phyloP scores from a whole-genome alignment of 2,113 vertebrate genomes.

The Syrrhaptes paradoxus region DNA sequence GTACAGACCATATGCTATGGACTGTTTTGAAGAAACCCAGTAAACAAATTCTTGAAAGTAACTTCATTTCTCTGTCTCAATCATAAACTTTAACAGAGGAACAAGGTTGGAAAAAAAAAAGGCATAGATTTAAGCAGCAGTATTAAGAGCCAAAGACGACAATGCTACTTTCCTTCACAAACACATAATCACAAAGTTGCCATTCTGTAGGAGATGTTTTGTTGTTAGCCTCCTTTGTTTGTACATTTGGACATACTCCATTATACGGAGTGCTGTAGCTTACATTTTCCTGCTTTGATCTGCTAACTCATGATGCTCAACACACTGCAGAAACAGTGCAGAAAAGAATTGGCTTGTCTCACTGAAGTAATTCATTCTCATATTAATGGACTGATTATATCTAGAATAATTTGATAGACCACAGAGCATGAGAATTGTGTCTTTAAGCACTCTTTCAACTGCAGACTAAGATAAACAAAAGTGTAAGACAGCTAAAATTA shows the following conservation, averaged over 20 bases:
- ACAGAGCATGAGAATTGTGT: not conserved
- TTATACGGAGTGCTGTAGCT: not conserved
- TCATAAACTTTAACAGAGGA: not conserved
- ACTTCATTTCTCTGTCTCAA: not conserved
- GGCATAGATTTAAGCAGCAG: not conserved
- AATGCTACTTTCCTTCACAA: not conserved
- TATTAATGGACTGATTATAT: not conserved
- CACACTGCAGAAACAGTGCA: not conserved
- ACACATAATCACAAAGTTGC: too few species aligned
- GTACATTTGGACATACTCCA: not conserved
- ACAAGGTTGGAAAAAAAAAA: not conserved
- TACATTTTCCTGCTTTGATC: not conserved
- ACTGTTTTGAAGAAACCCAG: not conserved
- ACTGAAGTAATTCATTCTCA: not conserved
- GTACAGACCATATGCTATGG: not conserved
- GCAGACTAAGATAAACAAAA: not conserved
- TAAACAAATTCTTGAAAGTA: not conserved
- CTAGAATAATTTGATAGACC: not conserved
- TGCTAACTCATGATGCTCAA: not conserved
- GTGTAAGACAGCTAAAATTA: slow-evolving; percentile 15
- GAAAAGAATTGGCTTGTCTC: not conserved
- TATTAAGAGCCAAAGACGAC: not conserved
- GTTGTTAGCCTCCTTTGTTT: not conserved
- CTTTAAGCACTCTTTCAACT: not conserved
- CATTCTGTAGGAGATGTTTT: not conserved